These are phyloP conservation scores for Odontamblyopus lacepedii DNA, from an alignment of 2,797 vertebrate genomes.

Conservation along the genomic window DNA sequence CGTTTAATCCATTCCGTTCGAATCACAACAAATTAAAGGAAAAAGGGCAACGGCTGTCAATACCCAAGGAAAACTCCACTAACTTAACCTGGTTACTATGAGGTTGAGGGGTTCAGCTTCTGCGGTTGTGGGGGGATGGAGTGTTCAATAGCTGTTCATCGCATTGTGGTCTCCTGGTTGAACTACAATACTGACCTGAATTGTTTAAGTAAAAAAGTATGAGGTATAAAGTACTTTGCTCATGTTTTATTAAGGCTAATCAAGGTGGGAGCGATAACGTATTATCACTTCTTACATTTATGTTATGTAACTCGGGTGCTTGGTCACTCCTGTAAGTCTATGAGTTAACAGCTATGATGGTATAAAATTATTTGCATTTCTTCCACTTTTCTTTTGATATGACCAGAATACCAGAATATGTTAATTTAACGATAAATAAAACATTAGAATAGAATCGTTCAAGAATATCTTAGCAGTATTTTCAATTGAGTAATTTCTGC, in stretches of 20 bases:
- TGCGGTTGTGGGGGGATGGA: background rate
- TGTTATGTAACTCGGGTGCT: no score
- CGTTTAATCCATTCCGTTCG: constrained; percentile 69
- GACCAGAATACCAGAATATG: no score
- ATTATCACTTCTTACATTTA: no score
- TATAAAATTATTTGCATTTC: background rate
- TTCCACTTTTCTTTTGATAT: background rate
- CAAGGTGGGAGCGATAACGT: no score
- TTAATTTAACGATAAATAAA: no score
- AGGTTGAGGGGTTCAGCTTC: constrained; percentile 6
- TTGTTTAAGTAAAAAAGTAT: no score
- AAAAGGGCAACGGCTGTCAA: constrained; percentile 67
- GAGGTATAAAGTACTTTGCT: no score
- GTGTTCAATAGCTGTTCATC: constrained; percentile 42
- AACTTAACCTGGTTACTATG: constrained; percentile 61
- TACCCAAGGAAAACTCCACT: constrained; percentile 57
- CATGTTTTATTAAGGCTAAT: no score
- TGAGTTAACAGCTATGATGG: background rate
- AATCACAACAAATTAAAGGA: constrained; percentile 73
- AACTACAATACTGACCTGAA: background rate
- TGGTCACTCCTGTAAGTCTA: background rate
- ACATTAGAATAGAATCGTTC: no score
- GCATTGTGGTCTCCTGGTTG: background rate
- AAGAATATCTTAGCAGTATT: no score
- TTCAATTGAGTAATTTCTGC: no score